These are phyloP conservation scores for Beris morrisii DNA, from an alignment of 2,888 invertebrate genomes.

Conservation along the genomic window DNA sequence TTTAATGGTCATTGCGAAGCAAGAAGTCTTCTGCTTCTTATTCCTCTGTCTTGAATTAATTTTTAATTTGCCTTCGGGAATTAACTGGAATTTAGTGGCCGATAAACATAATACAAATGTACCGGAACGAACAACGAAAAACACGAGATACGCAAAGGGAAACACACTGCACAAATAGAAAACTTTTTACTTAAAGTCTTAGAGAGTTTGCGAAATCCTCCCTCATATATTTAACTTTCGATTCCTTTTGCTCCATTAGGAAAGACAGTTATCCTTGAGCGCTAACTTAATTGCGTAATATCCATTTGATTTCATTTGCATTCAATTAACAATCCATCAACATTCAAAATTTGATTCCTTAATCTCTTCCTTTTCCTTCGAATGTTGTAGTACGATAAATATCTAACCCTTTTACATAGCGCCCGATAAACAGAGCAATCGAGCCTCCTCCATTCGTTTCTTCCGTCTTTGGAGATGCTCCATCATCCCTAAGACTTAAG, in stretches of 20 bases:
- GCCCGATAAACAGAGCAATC: slow-evolving; percentile 3
- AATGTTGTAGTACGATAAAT: slow-evolving; percentile 26
- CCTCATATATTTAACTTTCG: slow-evolving; percentile 39
- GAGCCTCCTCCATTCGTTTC: slow-evolving; percentile 17
- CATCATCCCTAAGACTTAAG: slow-evolving; percentile 11
- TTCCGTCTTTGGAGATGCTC: neutral
- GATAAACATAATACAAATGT: slow-evolving; percentile 31
- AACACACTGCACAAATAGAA: slow-evolving; percentile 13
- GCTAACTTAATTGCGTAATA: slow-evolving; percentile 41
- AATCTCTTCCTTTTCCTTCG: slow-evolving; percentile 38
- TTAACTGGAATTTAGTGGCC: slow-evolving; percentile 30
- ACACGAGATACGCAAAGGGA: slow-evolving; percentile 14
- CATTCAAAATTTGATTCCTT: slow-evolving; percentile 44
- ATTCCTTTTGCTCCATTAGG: slow-evolving; percentile 40
- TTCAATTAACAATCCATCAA: slow-evolving; percentile 47
- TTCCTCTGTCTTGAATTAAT: slow-evolving; percentile 14
- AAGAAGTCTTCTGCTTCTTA: neutral
- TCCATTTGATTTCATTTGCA: slow-evolving; percentile 46
- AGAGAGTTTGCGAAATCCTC: slow-evolving; percentile 31
- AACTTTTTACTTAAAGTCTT: slow-evolving; percentile 40
- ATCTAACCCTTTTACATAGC: slow-evolving; percentile 24
- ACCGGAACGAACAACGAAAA: slow-evolving; percentile 29
- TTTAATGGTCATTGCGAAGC: slow-evolving; percentile 30
- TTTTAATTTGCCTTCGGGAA: slow-evolving; percentile 27
- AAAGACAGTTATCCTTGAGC: slow-evolving; percentile 39